Evolutionary conservation across 2,113 vertebrate species (phyloP).

Genomic region (Cebus imitator): DNA sequence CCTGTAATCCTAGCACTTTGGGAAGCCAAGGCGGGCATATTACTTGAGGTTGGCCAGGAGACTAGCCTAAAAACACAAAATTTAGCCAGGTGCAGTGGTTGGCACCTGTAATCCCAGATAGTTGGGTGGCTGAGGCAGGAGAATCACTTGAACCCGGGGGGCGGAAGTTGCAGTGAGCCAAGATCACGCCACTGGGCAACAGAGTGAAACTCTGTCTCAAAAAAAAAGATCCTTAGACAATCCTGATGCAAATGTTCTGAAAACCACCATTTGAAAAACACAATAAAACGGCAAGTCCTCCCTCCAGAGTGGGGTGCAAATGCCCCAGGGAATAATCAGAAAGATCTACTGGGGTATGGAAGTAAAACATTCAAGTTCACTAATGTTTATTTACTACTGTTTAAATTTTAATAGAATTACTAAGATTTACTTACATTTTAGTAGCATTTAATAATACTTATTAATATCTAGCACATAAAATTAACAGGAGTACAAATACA

Average conservation of each 20-base stretch:
- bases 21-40: no score
- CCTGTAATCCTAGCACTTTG: no score
- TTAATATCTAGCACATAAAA: neutral
- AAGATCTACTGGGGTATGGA: neutral
- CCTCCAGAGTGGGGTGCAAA: neutral
- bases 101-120: no score
- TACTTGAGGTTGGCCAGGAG: no score
- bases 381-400: neutral
- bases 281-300: neutral
- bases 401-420: neutral
- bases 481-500: neutral
- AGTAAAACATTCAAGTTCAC: neutral
- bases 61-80: no score
- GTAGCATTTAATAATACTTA: neutral
- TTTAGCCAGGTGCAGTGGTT: no score
- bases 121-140: no score
- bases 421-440: slow-evolving; percentile 9
- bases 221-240: neutral
- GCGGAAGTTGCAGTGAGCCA: no score
- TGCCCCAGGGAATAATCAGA: neutral
- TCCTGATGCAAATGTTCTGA: neutral
- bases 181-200: no score
- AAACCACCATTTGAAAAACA: slow-evolving; percentile 10
- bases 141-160: no score
- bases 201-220: no score